Evolutionary conservation across 2,113 vertebrate species (phyloP), one percentile per base, ranked within the genome.

Genomic region (Labeo rohita): DNA sequence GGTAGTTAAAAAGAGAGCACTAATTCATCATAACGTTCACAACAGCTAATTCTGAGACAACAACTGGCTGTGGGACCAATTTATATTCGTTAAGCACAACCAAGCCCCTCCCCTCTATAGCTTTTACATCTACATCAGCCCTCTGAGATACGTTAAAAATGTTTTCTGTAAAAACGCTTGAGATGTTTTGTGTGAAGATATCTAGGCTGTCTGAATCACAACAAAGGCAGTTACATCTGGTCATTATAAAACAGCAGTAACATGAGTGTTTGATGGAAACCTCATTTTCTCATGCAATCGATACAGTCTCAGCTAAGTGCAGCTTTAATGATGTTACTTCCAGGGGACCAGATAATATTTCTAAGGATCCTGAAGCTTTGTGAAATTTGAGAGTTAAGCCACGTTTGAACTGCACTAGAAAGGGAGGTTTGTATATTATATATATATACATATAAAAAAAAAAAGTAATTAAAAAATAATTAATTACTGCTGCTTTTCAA

Each of bases 221-320:
- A 80, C 77, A 59, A 68, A 47, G 36, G 59, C 56, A 66, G 79
- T 81, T 45, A 16, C n/a, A 50, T 70, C 65, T 52, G 65, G 80
- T 36, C 80, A 68, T 83, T n/a, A 70, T 21, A 83, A 83, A 65
- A 82, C 47, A 36, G 47, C 28, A 70, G 65, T 81, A 81, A 81
- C 63, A 70, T 21, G 63, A 83, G 80, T 68, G 65, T 54, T 83
- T 52, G 80, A 82, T 70, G 47, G 63, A 82, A 66, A 65, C 43
- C 61, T 23, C 3, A 11, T 47, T 65, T 65, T 80, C 59, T 68
- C 45, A 18, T 0, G 47, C 34, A 83, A 54, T 83, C 65, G 28
- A 83, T 83, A 39, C 16, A 8, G 15, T 70, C 28, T 81, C 63
- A 66, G 61, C 80, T 54, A 68, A 83, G 65, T 52, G 63, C 80